Evolutionary conservation across 2,113 vertebrate genomes (phyloP), one percentile per base, ranked within the genome.

Genomic region (Pituophis catenifer): DNA sequence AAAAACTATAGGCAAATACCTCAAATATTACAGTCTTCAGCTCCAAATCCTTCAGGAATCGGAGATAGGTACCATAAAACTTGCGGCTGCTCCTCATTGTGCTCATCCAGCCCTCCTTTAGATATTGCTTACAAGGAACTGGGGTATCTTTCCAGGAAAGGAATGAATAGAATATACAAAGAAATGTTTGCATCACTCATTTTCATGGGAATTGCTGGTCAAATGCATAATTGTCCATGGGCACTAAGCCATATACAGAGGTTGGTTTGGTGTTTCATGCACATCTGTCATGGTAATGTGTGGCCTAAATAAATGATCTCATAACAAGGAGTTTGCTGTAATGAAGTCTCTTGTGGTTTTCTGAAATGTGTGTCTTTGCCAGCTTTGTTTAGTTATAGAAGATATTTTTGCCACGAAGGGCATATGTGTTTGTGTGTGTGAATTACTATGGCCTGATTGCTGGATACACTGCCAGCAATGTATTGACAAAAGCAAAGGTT

Each of bases 231-330:
- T 48, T 89, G 91, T 52, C 62, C 52, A 92, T 8, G 29, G 87
- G 29, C 52, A 2, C 70, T 92, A 38, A 85, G 24, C 17, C n/a
- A 88, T 24, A 1, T 55, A 48, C 91, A 48, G 93, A 5, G 19
- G 58, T 21, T 75, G 58, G 21, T 17, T 33, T 92, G 58, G 33
- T 75, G 52, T 75, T 57, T 91, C 17, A 48, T 53, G 48, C 21
- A 59, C 59, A 88, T 70, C 85, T 90, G 24, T 88, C 92, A 75
- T 70, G 48, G 57, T 53, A 44, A 19, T 90, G n/a, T 86, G 55
- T 70, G 24, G 85, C 50, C 85, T 88, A 89, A 89, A 89, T 81
- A 92, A 57, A 81, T 92, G 70, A 89, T 81, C 62, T 75, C 90
- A 88, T 91, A 93, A 44, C 24, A 70, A 75, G 23, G 19, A 38